Evolutionary conservation across 2,113 vertebrate species (phyloP).

Genomic region (Chrysochloris asiatica): DNA sequence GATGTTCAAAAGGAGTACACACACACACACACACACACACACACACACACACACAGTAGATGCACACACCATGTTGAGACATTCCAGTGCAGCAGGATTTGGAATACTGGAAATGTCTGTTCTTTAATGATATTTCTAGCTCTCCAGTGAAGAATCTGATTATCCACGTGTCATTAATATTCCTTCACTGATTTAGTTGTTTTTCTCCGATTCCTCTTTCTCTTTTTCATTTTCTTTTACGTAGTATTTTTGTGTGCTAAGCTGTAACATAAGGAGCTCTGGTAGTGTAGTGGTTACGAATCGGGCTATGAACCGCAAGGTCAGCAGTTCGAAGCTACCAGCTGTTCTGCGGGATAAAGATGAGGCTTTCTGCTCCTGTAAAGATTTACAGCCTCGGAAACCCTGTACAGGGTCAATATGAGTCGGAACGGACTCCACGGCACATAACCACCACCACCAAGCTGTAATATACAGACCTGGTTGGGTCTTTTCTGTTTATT

Average conservation of each 20-base stretch:
- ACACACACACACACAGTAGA: background rate
- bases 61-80: background rate
- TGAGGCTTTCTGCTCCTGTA: no score
- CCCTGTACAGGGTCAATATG: no score
- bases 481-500: background rate
- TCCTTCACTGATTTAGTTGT: background rate
- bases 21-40: background rate
- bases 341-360: no score
- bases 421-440: no score
- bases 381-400: no score
- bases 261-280: no score
- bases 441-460: no score
- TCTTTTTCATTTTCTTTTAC: background rate
- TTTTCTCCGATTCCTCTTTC: background rate
- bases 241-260: background rate
- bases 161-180: background rate
- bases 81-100: no score
- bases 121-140: background rate
- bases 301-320: no score
- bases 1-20: background rate
- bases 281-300: no score
- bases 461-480: background rate
- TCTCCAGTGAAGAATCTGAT: background rate
- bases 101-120: background rate
- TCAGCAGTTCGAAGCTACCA: no score